A percentile compares a stretch with the other conserved stretches of the same genome.
phyloP scores from a whole-genome alignment of 2,113 vertebrate genomes.

The Phoxinus phoxinus region DNA sequence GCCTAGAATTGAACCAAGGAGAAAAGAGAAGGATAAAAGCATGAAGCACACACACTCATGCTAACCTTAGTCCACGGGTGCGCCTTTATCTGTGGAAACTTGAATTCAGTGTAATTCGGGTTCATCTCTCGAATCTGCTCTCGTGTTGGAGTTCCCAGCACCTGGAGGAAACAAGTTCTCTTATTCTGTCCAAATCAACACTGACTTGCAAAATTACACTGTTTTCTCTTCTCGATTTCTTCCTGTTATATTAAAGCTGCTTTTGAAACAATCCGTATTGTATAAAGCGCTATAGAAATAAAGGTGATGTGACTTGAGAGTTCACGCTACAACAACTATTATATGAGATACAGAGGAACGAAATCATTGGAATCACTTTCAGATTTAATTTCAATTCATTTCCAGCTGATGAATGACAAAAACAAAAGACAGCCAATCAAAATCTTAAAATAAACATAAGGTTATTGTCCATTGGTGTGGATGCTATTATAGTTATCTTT shows the following conservation, averaged over 20 bases:
- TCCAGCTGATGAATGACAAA: background rate
- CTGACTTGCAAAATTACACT: no score
- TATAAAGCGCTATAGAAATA: no score
- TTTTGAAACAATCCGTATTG: no score
- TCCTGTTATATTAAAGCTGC: no score
- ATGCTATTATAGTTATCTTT: no score
- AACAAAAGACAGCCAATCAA: background rate
- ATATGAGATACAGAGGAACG: background rate
- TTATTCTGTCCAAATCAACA: background rate
- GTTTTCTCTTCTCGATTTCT: no score
- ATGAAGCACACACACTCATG: conserved; percentile 67
- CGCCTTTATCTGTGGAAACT: conserved; percentile 99
- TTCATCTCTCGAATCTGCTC: conserved; percentile 99
- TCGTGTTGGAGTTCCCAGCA: conserved; percentile 96
- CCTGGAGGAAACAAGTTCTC: conserved; percentile 73
- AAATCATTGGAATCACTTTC: background rate
- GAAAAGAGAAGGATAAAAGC: background rate
- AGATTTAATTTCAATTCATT: background rate
- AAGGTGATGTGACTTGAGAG: no score
- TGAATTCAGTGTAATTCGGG: conserved; percentile 99
- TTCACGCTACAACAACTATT: background rate
- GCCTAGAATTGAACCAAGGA: background rate
- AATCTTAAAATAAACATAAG: no score
- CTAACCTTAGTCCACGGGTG: conserved; percentile 99
- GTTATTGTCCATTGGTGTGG: no score